Conservation (phyloP, 2,888 invertebrate species). For the Latrodectus elegans region DNA sequence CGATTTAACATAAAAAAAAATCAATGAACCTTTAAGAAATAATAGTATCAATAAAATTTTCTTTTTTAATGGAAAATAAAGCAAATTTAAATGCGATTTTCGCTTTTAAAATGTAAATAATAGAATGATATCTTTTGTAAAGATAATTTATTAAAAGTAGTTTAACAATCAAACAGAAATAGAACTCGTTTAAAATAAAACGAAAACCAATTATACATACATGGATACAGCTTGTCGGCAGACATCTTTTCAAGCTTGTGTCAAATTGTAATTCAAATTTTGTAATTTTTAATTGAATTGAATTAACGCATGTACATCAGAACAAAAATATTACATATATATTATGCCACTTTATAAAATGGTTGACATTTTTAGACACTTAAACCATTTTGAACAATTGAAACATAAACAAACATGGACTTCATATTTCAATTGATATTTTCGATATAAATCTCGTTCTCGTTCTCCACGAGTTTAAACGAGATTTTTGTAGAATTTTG, state of each 20-base stretch:
- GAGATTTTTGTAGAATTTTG: slow-evolving; percentile 36
- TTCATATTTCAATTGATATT: slow-evolving; percentile 19
- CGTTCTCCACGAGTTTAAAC: slow-evolving; percentile 63
- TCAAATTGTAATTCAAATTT: slow-evolving; percentile 43
- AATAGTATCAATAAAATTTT: no score
- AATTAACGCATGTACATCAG: background rate
- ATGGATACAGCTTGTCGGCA: slow-evolving; percentile 67
- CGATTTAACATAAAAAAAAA: no score
- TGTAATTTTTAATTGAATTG: no score
- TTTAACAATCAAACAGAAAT: no score
- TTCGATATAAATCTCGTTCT: slow-evolving; percentile 41
- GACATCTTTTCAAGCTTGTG: slow-evolving; percentile 54
- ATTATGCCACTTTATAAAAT: background rate
- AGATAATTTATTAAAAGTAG: no score
- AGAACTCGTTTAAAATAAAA: slow-evolving; percentile 16
- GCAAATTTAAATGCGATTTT: no score
- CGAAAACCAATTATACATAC: slow-evolving; percentile 58
- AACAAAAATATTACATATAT: slow-evolving; percentile 5
- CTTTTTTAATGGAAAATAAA: no score
- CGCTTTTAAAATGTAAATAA: no score
- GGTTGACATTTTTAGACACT: background rate
- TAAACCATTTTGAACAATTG: background rate
- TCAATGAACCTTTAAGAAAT: no score
- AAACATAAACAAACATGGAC: slow-evolving; percentile 9
- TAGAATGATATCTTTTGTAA: no score